Evolutionary conservation across 2,888 invertebrate genomes (phyloP).

Genomic region (Andrena marginata): DNA sequence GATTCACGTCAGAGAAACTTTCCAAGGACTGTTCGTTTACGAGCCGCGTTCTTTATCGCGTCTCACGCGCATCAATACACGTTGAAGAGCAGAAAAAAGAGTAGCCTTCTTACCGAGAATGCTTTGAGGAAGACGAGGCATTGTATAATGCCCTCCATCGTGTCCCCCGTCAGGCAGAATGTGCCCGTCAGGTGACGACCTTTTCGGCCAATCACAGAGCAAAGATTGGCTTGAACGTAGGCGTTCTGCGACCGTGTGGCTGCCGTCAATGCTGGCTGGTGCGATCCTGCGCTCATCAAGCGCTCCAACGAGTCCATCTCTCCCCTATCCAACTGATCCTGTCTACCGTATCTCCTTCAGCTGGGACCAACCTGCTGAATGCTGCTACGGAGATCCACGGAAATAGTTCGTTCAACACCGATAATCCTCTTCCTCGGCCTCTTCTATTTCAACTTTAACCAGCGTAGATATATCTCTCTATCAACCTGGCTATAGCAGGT

Average conservation of each 20-base stretch:
- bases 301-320: slow-evolving; percentile 94
- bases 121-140: slow-evolving; percentile 96
- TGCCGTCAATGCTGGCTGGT: slow-evolving; percentile 89
- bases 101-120: slow-evolving; percentile 92
- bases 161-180: slow-evolving; percentile 95
- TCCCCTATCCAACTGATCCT: slow-evolving; percentile 65
- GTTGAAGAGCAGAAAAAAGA: background rate
- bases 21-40: slow-evolving; percentile 5
- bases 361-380: background rate
- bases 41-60: background rate
- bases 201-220: slow-evolving; percentile 90
- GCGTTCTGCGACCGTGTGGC: slow-evolving; percentile 89
- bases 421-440: background rate
- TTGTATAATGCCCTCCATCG: slow-evolving; percentile 97
- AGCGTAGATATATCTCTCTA: background rate
- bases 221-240: slow-evolving; percentile 88
- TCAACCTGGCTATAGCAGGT: background rate
- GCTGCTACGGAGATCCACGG: background rate
- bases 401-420: background rate
- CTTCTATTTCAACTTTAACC: background rate
- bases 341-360: slow-evolving; percentile 24
- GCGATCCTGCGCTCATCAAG: slow-evolving; percentile 90
- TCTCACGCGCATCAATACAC: background rate
- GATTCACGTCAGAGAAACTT: slow-evolving; percentile 18
- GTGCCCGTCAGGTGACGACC: slow-evolving; percentile 94